Base-by-base conservation (phyloP, 2,888 invertebrate species). In the Sicus ferrugineus region DNA sequence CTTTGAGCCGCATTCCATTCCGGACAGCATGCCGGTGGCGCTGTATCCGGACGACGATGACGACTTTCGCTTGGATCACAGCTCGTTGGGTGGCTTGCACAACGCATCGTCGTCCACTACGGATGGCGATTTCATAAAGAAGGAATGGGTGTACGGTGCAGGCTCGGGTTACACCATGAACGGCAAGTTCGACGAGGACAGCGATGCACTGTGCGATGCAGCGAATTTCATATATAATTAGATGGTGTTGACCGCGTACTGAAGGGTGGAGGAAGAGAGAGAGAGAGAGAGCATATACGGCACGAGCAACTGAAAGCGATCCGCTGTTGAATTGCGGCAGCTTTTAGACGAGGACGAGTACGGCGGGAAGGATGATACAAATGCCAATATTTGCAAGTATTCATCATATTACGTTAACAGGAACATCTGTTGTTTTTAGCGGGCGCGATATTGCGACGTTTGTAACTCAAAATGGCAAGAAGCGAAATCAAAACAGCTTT, bases 151-250 rank as follows among this genome's bases (percentile, higher is more conserved):
- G 34, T 84, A 84, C 66, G 84, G 83, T 69, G 73, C 80, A 58
- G 82, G 80, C 65, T 79, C 81, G 42, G 82, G 79, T 69, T 85
- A 84, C 72, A 80, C 81, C 72, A 84, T 84, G 78, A 83, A 83
- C 62, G 83, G 83, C 23, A 84, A 84, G 71, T 84, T 84, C 65
- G 84, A 84, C 68, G 84, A 84, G 71, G 84, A 84, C 69, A 83
- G 82, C 74, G 84, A 84, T 75, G 84, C 83, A 2, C 73, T 84
- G 28, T 84, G 83, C 76, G 84, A 84, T 80, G 83, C 84, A 34
- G 82, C 83, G 70, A 84, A 83, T 72, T 84, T 84, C 48, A 84
- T 84, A 54, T 84, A 84, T 71, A 83, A 84, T 77, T 84, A 80
- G 84, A 75, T 68, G 28, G 70, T 54, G 62, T 21, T 52, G 63